Percentiles rank a stretch among this genome's conserved stretches.
Conservation (phyloP, 2,888 invertebrate genomes). For the Trimorus sp. region DNA sequence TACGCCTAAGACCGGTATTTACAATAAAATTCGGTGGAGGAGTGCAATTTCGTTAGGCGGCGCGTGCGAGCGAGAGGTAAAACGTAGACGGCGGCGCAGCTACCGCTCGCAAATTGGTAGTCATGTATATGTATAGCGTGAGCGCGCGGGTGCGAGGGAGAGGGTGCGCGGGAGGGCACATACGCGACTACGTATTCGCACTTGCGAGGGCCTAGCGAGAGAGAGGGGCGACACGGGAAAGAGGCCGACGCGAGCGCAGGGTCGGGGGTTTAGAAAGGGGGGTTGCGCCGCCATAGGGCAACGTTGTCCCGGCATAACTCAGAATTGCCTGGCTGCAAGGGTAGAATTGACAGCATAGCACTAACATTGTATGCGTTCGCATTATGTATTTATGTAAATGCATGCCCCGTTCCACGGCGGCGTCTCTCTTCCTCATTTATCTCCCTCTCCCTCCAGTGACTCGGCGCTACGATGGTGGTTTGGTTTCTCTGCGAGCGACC, state of each 20-base stretch:
- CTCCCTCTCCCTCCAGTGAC: constrained; percentile 60
- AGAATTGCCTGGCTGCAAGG: constrained; percentile 81
- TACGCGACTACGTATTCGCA: constrained; percentile 41
- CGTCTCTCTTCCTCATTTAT: constrained; percentile 66
- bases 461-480: constrained; percentile 54
- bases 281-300: constrained; percentile 73
- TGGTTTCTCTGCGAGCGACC: constrained; percentile 65
- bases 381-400: constrained; percentile 82
- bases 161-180: constrained; percentile 21
- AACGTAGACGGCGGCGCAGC: constrained; percentile 6
- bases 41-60: constrained; percentile 47
- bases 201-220: constrained; percentile 38
- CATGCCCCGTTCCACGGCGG: constrained; percentile 72
- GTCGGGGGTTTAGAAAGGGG: constrained; percentile 10
- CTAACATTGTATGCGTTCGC: constrained; percentile 81
- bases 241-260: constrained; percentile 8
- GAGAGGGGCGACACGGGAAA: constrained; percentile 20
- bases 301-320: constrained; percentile 79
- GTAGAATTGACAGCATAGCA: constrained; percentile 81
- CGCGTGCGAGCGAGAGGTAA: constrained; percentile 4
- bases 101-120: constrained; percentile 49
- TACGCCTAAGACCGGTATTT: constrained; percentile 55
- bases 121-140: constrained; percentile 47
- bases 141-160: too few species aligned
- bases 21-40: constrained; percentile 52